Conservation (phyloP, 2,797 vertebrate genomes). For the Pterois miles region DNA sequence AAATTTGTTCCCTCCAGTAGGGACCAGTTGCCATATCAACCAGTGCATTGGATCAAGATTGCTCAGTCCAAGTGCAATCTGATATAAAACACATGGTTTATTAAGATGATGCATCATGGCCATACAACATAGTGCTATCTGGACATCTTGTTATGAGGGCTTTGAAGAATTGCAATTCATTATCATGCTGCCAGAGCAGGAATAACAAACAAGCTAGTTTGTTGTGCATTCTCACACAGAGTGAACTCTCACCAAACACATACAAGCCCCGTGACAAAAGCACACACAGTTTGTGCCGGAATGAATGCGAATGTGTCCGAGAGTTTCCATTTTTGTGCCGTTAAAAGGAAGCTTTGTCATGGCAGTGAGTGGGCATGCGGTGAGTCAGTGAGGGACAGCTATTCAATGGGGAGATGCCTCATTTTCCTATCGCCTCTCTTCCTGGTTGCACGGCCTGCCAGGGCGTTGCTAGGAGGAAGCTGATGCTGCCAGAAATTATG, state of each 20-base stretch:
- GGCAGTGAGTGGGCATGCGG: constrained; percentile 52
- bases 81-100: constrained; percentile 17
- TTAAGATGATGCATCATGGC: background rate
- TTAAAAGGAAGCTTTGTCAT: constrained; percentile 59
- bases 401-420: constrained; percentile 57
- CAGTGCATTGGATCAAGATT: constrained; percentile 34
- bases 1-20: constrained; percentile 15
- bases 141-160: constrained; percentile 28
- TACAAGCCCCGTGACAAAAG: constrained; percentile 40
- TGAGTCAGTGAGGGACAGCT: constrained; percentile 53
- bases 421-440: constrained; percentile 50
- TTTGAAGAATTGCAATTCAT: constrained; percentile 24
- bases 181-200: background rate
- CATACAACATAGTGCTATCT: background rate
- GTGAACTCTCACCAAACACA: constrained; percentile 4
- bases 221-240: background rate
- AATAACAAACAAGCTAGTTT: background rate
- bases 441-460: constrained; percentile 45
- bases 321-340: constrained; percentile 49
- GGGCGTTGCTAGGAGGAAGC: constrained; percentile 66
- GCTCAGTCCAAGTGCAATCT: constrained; percentile 6
- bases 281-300: constrained; percentile 36
- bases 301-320: constrained; percentile 40
- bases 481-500: constrained; percentile 61
- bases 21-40: constrained; percentile 69